phyloP scores from a whole-genome alignment of 2,797 vertebrate genomes.

The Apodemus agrarius region DNA sequence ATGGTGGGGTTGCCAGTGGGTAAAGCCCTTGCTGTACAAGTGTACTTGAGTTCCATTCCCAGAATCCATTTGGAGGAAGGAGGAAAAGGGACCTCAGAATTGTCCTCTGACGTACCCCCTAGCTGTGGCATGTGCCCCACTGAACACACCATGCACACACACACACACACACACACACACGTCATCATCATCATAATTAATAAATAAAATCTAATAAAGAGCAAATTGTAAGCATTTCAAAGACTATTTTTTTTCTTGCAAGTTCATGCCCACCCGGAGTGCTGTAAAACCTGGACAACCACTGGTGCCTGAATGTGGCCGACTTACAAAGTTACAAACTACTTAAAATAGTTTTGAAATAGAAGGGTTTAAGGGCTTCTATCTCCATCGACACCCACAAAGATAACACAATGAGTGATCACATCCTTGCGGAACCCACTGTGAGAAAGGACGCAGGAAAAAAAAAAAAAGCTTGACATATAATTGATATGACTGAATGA shows the following conservation, averaged over 20 bases:
- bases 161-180: no score
- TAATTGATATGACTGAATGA: slow-evolving; percentile 50
- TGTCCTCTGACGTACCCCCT: background rate
- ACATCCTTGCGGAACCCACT: background rate
- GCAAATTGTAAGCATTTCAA: slow-evolving; percentile 34
- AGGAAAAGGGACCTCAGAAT: background rate
- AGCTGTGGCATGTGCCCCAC: background rate
- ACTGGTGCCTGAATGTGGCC: background rate
- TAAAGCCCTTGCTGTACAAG: background rate
- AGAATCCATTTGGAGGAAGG: background rate
- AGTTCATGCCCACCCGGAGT: background rate
- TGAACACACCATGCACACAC: no score
- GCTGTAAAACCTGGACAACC: background rate
- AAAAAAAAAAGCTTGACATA: background rate
- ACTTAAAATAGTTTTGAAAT: slow-evolving; percentile 48
- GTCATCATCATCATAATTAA: background rate
- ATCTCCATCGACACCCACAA: slow-evolving; percentile 30
- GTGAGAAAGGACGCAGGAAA: slow-evolving; percentile 28
- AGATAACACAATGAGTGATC: slow-evolving; percentile 17
- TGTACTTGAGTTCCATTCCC: background rate
- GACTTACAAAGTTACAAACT: background rate
- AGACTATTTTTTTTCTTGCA: slow-evolving; percentile 10
- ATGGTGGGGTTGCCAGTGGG: background rate
- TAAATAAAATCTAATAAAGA: slow-evolving; percentile 1
- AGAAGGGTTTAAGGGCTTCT: background rate